A percentile compares a stretch with the other conserved stretches of the same genome.
These are phyloP conservation scores for Lacanobia wlatinum DNA, from an alignment of 2,888 invertebrate species.

Conservation along the genomic window DNA sequence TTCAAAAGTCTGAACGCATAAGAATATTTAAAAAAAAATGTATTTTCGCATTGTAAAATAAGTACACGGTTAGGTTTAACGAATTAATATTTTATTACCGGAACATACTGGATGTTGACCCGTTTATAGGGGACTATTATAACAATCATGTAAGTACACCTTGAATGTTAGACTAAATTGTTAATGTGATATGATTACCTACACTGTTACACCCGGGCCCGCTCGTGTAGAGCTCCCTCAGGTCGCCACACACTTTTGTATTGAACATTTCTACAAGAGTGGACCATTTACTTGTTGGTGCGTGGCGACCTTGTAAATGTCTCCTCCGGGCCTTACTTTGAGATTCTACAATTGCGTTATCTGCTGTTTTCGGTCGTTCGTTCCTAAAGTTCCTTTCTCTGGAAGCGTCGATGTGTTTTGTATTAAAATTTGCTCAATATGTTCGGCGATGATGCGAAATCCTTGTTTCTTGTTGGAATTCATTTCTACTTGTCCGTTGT, in stretches of 20 bases:
- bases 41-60: conserved; percentile 90
- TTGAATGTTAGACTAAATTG: conserved; percentile 84
- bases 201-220: conserved; percentile 83
- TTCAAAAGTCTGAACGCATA: conserved; percentile 90
- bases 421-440: conserved; percentile 88
- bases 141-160: conserved; percentile 81
- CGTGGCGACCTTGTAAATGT: conserved; percentile 50
- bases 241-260: conserved; percentile 54
- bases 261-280: conserved; percentile 32
- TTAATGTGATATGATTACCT: conserved; percentile 84
- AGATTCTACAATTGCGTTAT: conserved; percentile 84
- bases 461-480: conserved; percentile 71
- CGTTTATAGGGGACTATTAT: conserved; percentile 82
- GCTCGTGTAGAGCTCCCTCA: conserved; percentile 63
- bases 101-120: conserved; percentile 86
- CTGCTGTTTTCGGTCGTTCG: conserved; percentile 82
- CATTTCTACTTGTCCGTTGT: conserved; percentile 64
- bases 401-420: conserved; percentile 81
- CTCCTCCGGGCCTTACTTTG: conserved; percentile 69
- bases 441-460: conserved; percentile 78
- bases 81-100: conserved; percentile 89
- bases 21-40: conserved; percentile 76
- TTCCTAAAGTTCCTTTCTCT: conserved; percentile 86
- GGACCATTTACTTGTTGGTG: conserved; percentile 52
- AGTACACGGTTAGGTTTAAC: conserved; percentile 87